These are phyloP conservation scores for Diabrotica virgifera DNA, from an alignment of 1,140 invertebrate genomes.

Conservation along the genomic window DNA sequence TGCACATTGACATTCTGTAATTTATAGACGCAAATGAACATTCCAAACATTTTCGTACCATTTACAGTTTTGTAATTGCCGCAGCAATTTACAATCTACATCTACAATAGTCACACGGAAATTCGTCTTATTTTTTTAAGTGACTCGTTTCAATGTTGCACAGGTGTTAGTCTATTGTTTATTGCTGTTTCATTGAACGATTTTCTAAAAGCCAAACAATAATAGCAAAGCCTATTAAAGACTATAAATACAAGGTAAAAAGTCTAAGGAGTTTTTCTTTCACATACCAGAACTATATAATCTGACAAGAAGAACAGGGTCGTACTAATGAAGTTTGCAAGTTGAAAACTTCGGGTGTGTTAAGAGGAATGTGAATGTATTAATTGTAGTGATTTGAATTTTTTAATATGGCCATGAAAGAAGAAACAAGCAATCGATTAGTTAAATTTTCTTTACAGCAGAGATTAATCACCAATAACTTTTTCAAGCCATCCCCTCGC, in stretches of 20 bases:
- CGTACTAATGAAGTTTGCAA: neutral
- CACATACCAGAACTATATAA: conserved; percentile 34
- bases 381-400: too few species aligned
- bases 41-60: neutral
- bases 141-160: conserved; percentile 21
- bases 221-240: conserved; percentile 31
- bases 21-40: neutral
- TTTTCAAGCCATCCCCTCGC: too few species aligned
- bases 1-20: too few species aligned
- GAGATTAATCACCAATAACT: too few species aligned
- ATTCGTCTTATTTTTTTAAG: conserved; percentile 9
- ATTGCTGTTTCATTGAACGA: conserved; percentile 30
- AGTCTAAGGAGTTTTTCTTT: conserved; percentile 28
- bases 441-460: too few species aligned
- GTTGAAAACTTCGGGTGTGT: too few species aligned
- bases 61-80: neutral
- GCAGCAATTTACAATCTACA: neutral
- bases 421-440: too few species aligned
- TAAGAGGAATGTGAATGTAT: too few species aligned
- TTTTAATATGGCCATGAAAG: too few species aligned
- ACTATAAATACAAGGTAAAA: conserved; percentile 35
- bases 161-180: conserved; percentile 28
- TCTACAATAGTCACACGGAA: conserved; percentile 8
- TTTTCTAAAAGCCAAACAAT: conserved; percentile 32
- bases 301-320: conserved; percentile 9